These are phyloP conservation scores for Hymenopus coronatus DNA, from an alignment of 2,888 invertebrate genomes.

Conservation along the genomic window DNA sequence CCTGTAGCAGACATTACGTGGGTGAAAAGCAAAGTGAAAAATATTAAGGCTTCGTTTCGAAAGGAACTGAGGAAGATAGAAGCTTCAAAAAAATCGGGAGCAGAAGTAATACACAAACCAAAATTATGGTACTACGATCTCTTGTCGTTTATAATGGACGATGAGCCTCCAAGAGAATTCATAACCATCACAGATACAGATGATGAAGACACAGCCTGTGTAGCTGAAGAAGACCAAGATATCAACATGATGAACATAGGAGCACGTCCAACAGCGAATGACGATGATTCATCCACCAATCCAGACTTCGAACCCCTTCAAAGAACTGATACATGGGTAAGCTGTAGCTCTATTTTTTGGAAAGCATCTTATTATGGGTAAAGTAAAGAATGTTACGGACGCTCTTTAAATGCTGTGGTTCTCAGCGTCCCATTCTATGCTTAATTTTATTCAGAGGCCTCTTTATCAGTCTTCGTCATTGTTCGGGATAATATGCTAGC, in stretches of 20 bases:
- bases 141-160: neutral
- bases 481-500: too few species aligned
- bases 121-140: neutral
- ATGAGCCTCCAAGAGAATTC: neutral
- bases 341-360: too few species aligned
- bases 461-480: too few species aligned
- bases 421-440: too few species aligned
- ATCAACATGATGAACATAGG: neutral
- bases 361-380: too few species aligned
- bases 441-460: too few species aligned
- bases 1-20: neutral
- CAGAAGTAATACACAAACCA: neutral
- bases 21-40: neutral
- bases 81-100: neutral
- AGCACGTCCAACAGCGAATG: too few species aligned
- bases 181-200: neutral
- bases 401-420: too few species aligned
- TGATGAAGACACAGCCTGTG: neutral
- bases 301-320: too few species aligned
- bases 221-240: neutral
- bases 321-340: too few species aligned
- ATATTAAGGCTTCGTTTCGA: neutral
- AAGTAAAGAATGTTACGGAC: too few species aligned
- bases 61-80: neutral
- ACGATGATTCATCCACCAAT: too few species aligned